A percentile compares a stretch with the other conserved stretches of the same genome.
These are phyloP conservation scores for Dreissena rostriformis DNA, from an alignment of 1,140 invertebrate genomes.

Conservation along the genomic window DNA sequence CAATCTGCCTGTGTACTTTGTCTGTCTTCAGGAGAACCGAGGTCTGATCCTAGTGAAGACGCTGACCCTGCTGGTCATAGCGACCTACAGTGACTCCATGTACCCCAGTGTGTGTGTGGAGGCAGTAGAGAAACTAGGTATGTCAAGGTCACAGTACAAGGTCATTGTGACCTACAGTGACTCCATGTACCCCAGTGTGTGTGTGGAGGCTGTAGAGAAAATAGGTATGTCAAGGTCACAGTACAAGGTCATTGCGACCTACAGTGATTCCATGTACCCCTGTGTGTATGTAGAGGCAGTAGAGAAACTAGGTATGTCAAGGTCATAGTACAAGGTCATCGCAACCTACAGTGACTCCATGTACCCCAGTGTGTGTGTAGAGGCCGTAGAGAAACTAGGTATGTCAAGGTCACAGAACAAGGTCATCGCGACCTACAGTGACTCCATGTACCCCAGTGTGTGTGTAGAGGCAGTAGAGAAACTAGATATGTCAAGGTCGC, in stretches of 20 bases:
- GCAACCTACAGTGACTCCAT: constrained; percentile 79
- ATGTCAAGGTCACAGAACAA: too few species aligned
- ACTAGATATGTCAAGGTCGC: constrained; percentile 76
- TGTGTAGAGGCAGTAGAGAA: constrained; percentile 81
- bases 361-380: constrained; percentile 79
- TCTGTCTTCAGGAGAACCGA: constrained; percentile 73
- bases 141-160: neutral
- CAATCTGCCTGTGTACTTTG: too few species aligned
- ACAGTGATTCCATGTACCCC: constrained; percentile 80
- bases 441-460: constrained; percentile 80
- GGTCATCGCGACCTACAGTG: constrained; percentile 79
- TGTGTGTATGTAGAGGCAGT: constrained; percentile 81
- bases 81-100: constrained; percentile 80
- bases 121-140: constrained; percentile 81
- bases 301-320: constrained; percentile 79
- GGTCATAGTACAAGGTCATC: constrained; percentile 58
- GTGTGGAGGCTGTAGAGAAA: constrained; percentile 46
- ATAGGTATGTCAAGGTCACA: too few species aligned
- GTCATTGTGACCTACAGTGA: constrained; percentile 72
- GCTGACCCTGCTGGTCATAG: constrained; percentile 74
- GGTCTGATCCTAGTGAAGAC: constrained; percentile 80
- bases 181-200: constrained; percentile 81
- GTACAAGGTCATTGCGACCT: constrained; percentile 78
- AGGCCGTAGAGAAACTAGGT: too few species aligned
- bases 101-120: constrained; percentile 81